Evolutionary conservation across 2,797 vertebrate genomes (phyloP).

Genomic region (Parauchenoglanis punctatus): DNA sequence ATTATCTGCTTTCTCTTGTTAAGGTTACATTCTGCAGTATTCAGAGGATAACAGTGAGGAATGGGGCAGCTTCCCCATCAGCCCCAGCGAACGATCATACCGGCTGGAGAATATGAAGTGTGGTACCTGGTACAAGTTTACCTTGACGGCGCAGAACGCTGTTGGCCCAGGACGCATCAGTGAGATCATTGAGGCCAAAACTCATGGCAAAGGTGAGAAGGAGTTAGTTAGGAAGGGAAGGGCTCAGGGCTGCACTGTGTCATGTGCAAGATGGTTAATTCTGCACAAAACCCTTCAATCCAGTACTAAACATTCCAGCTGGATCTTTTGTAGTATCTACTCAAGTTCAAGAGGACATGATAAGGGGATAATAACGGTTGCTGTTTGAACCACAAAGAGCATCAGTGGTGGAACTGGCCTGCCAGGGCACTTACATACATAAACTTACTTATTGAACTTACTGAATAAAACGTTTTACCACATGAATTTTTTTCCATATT

Average conservation of each 20-base stretch:
- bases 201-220: constrained; percentile 90
- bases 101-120: constrained; percentile 94
- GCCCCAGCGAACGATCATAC: constrained; percentile 94
- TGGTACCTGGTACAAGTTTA: constrained; percentile 99
- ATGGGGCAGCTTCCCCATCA: constrained; percentile 98
- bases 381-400: background rate
- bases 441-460: too few species aligned
- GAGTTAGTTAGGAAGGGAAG: background rate
- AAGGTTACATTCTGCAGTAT: constrained; percentile 97
- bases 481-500: background rate
- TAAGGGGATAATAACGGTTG: background rate
- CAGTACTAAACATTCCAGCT: background rate
- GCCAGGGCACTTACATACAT: background rate
- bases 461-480: background rate
- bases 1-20: background rate
- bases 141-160: constrained; percentile 94
- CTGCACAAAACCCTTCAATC: background rate
- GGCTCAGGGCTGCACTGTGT: background rate
- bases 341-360: background rate
- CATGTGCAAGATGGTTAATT: background rate
- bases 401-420: background rate
- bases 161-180: constrained; percentile 97
- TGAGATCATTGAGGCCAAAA: constrained; percentile 99
- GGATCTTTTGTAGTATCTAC: background rate
- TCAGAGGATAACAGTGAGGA: constrained; percentile 99